phyloP scores from a whole-genome alignment of 2,113 vertebrate species.

The Ivindomyrus marchei region DNA sequence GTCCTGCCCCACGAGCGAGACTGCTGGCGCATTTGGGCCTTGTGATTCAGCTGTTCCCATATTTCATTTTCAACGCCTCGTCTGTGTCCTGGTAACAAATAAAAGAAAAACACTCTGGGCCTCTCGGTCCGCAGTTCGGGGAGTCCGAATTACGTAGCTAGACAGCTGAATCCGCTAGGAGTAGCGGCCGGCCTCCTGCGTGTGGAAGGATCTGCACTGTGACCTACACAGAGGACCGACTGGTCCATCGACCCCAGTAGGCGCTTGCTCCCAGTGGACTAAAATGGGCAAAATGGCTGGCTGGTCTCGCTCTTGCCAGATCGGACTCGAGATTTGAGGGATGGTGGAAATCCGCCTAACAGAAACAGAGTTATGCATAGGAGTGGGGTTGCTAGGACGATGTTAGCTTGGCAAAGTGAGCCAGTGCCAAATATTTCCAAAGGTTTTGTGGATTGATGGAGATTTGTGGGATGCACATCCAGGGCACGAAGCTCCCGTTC shows the following conservation, averaged over 20 bases:
- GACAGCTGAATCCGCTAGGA: not conserved
- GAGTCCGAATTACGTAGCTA: not conserved
- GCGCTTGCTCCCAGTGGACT: conserved; percentile 35
- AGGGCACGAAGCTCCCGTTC: too few relatives aligned
- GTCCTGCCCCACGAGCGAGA: not conserved
- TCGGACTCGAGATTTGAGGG: conserved; percentile 33
- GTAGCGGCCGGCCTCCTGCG: not conserved
- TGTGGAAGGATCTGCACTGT: not conserved
- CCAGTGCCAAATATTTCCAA: not conserved
- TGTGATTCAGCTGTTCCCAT: not conserved
- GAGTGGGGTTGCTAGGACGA: not conserved
- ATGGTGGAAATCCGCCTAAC: not conserved
- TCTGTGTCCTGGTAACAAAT: not conserved
- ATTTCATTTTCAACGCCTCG: not conserved
- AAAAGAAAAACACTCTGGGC: not conserved
- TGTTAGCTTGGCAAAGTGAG: not conserved
- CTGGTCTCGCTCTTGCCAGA: conserved; percentile 40
- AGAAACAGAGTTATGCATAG: not conserved
- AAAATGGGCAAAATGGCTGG: conserved; percentile 42
- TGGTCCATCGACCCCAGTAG: not conserved
- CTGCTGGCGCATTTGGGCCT: not conserved
- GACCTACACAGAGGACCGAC: not conserved
- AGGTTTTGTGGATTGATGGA: not conserved
- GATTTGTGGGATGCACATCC: too few relatives aligned
- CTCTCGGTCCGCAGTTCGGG: not conserved